Base-by-base conservation (phyloP, 2,113 vertebrate genomes). In the Reinhardtius hippoglossoides region DNA sequence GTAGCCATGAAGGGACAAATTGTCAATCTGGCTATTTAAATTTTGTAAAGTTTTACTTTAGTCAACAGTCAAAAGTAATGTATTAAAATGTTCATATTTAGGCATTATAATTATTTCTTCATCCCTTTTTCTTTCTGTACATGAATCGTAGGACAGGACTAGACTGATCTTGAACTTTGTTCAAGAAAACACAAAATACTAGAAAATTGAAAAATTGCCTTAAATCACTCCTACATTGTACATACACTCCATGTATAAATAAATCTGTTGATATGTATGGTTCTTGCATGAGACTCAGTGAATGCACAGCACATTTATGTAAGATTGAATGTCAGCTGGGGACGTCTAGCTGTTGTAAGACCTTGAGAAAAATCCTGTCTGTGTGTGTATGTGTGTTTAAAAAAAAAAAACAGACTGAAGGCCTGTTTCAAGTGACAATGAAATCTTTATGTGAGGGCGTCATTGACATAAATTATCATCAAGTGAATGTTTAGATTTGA, bases 401-500 rank as follows among this genome's bases (percentile, higher is more conserved):
- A 31, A 6, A 24, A 35, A 35, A 21, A 76, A 40, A 56, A 24
- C 55, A 58, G 50, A 54, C 20, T 54, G 6, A n/a, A 20, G 52
- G 46, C 58, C 16, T 9, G 66, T 44, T 78, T 26, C 16, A n/a
- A 58, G 61, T 60, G 21, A 61, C 71, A 68, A 78, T 80, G 80
- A 68, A 78, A 31, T 74, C 35, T 67, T 48, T 15, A 27, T 67
- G 61, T 1, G 35, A 71, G 79, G 27, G 64, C 42, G 65, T 70
- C 16, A 40, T 42, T 85, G 71, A 84, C 63, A 63, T 89, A 74
- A 7, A 88, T 81, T 63, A 70, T 61, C 62, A 72, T 64, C 75
- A 71, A 70, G 74, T 20, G 20, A 73, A 77, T 21, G 74, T 85
- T 85, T 60, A 24, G 3, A 56, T 70, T 82, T 81, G 73, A 90